Conservation (phyloP, 2,888 invertebrate genomes). For the Plagiodera versicolora region DNA sequence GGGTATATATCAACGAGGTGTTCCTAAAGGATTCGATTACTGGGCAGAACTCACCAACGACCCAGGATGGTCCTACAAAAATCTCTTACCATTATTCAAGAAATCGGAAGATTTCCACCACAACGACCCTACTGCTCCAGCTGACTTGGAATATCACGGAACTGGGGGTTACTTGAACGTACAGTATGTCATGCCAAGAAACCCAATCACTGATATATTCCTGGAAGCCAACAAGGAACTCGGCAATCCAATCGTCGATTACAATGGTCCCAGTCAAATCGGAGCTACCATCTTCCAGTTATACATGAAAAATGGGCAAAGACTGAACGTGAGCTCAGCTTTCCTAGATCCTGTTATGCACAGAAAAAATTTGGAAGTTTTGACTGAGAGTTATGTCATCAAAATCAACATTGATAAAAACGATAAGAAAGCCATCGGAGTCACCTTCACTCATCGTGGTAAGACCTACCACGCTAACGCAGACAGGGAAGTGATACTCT, state of each 20-base stretch:
- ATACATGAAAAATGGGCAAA: slow-evolving; percentile 67
- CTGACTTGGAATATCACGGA: slow-evolving; percentile 21
- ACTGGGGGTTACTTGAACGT: slow-evolving; percentile 27
- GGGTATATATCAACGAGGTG: slow-evolving; percentile 57
- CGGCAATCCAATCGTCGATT: slow-evolving; percentile 69
- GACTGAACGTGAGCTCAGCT: slow-evolving; percentile 76
- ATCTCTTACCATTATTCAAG: slow-evolving; percentile 56
- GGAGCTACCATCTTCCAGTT: slow-evolving; percentile 67
- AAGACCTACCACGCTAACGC: slow-evolving; percentile 59
- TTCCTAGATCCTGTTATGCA: slow-evolving; percentile 68
- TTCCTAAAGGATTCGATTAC: slow-evolving; percentile 53
- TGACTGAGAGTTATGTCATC: slow-evolving; percentile 68
- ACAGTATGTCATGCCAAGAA: slow-evolving; percentile 13
- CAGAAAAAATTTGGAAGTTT: slow-evolving; percentile 68
- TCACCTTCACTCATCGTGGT: slow-evolving; percentile 56
- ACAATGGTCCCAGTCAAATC: slow-evolving; percentile 63
- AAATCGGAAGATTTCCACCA: slow-evolving; percentile 19
- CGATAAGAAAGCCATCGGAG: slow-evolving; percentile 62
- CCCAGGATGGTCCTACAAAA: slow-evolving; percentile 59
- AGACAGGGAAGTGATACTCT: slow-evolving; percentile 72
- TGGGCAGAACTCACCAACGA: slow-evolving; percentile 52
- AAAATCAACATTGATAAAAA: slow-evolving; percentile 60
- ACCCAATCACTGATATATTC: slow-evolving; percentile 54
- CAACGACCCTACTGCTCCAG: slow-evolving; percentile 14
- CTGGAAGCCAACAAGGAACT: slow-evolving; percentile 66